phyloP scores from a whole-genome alignment of 1,140 invertebrate genomes.

The Papilio polyxenes region DNA sequence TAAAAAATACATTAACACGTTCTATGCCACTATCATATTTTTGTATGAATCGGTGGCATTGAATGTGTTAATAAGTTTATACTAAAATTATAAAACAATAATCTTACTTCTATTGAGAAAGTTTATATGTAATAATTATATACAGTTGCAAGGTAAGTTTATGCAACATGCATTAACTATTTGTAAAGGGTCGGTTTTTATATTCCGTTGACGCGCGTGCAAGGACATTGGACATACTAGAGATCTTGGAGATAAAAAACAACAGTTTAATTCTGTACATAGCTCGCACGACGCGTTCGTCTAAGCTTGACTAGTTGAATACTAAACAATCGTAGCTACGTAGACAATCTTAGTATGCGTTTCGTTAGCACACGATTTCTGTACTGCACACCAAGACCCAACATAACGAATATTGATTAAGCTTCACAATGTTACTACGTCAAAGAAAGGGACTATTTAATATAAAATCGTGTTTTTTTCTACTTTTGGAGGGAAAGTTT shows the following conservation, averaged over 20 bases:
- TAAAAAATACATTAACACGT: background rate
- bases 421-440: constrained; percentile 38
- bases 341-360: constrained; percentile 60
- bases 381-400: constrained; percentile 58
- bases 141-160: constrained; percentile 28
- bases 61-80: too few relatives aligned
- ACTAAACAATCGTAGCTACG: constrained; percentile 65
- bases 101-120: constrained; percentile 21
- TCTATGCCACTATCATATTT: background rate
- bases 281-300: constrained; percentile 58
- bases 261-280: constrained; percentile 63
- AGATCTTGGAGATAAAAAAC: constrained; percentile 62
- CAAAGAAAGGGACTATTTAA: constrained; percentile 49
- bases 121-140: constrained; percentile 12
- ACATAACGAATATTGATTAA: constrained; percentile 74
- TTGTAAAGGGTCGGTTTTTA: constrained; percentile 29
- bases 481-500: constrained; percentile 61
- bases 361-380: constrained; percentile 67
- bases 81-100: background rate
- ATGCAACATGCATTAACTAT: constrained; percentile 31
- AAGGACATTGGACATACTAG: constrained; percentile 65
- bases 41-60: too few relatives aligned
- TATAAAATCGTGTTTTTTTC: constrained; percentile 47
- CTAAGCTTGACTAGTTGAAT: constrained; percentile 62
- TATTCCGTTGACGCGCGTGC: constrained; percentile 48